phyloP scores from a whole-genome alignment of 2,888 invertebrate genomes.

The Exephanes ischioxanthus region DNA sequence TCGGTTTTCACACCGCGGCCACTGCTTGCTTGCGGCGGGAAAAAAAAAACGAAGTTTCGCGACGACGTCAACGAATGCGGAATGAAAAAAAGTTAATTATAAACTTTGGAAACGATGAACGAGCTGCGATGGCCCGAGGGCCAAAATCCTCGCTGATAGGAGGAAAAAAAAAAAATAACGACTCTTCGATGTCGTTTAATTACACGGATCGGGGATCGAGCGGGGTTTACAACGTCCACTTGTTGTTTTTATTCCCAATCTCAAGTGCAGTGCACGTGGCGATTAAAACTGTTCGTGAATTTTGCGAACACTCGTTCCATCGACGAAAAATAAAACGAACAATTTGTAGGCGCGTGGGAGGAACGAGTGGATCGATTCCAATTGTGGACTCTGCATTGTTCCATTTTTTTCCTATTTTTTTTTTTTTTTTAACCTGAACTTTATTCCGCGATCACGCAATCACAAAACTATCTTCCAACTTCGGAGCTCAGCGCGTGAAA shows the following conservation, averaged over 20 bases:
- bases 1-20: constrained; percentile 35
- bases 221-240: neutral
- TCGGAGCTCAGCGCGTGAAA: no score
- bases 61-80: constrained; percentile 43
- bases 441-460: no score
- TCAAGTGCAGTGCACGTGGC: no score
- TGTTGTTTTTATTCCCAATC: neutral
- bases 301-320: no score
- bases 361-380: no score
- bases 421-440: no score
- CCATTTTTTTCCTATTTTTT: no score
- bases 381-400: no score
- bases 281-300: no score
- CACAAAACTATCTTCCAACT: no score
- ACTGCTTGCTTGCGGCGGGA: constrained; percentile 38
- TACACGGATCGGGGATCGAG: constrained; percentile 38
- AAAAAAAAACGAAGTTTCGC: constrained; percentile 37
- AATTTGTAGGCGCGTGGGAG: no score
- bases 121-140: constrained; percentile 27
- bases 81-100: constrained; percentile 58
- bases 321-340: no score
- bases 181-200: constrained; percentile 56
- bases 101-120: constrained; percentile 54
- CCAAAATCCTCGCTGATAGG: constrained; percentile 8
- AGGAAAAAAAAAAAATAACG: constrained; percentile 12